Evolutionary conservation across 1,140 invertebrate species (phyloP), one percentile per base, ranked within the genome.

Genomic region (Steinernema khuongi): DNA sequence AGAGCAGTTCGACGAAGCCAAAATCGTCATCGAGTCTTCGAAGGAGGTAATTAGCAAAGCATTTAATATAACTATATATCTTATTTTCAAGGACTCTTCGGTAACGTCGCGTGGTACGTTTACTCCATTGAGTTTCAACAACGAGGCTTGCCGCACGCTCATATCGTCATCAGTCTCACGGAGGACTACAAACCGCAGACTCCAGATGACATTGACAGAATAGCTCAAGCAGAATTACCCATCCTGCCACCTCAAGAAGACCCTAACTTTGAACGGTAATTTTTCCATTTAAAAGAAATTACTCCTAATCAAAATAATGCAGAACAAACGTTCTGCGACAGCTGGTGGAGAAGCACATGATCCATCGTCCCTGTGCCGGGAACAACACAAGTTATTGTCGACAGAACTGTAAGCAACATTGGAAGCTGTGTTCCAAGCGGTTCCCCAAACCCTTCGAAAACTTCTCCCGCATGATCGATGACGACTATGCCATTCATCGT

Each of bases 151-250:
- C 87, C 88, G 0, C 88, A 89, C 86, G 83, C 81, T 7, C 88
- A 88, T 78, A 86, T 89, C 73, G 77, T 89, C 22, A 67, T 89
- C 22, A 79, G 71, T 67, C 29, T 79, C 74, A 68, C 60, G 19
- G 82, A 29, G 1, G 33, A 71, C 1, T 7, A 70, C 4, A 74
- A 88, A 83, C 84, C 81, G 86, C 29, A 31, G 17, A 50, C 68
- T 4, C n/a, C 60, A 7, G 79, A 81, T 31, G 72, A 76, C 75
- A 88, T 88, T 71, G 88, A 89, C 83, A 71, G 83, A 32, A 78
- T 88, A 7, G 87, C 89, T 75, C 87, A 75, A 50, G 88, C 88
- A 1, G 88, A 89, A 86, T 86, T 90, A 72, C 88, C 89, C 36
- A 60, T 26, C 26, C 4, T 60, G 14, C 50, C 50, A 7, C 14